Percentiles rank a stretch among this genome's conserved stretches.
Evolutionary conservation across 2,888 invertebrate species (phyloP).

Genomic region (Hofmannophila pseudospretella): DNA sequence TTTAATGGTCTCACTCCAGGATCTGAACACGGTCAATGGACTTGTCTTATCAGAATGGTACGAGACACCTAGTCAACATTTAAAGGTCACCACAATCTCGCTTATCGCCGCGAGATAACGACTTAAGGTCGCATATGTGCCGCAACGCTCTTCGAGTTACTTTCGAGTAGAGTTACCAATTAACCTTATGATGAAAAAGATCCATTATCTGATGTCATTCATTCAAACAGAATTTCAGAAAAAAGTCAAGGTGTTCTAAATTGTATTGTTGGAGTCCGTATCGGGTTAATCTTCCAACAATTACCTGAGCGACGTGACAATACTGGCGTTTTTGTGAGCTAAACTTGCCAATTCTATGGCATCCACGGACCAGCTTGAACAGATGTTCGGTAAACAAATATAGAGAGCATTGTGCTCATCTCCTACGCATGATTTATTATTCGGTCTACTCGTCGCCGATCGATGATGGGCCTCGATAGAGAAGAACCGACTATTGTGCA

Average conservation of each 20-base stretch:
- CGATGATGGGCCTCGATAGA: slow-evolving; percentile 55
- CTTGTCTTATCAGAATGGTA: slow-evolving; percentile 53
- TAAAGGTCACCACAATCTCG: slow-evolving; percentile 67
- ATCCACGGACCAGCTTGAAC: slow-evolving; percentile 36
- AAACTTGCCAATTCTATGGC: slow-evolving; percentile 49
- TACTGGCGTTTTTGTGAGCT: slow-evolving; percentile 47
- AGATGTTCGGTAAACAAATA: slow-evolving; percentile 73
- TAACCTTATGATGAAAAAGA: slow-evolving; percentile 19
- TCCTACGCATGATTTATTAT: slow-evolving; percentile 70
- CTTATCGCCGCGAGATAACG: slow-evolving; percentile 65
- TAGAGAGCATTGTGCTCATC: slow-evolving; percentile 44
- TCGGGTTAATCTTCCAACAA: slow-evolving; percentile 73
- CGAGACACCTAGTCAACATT: slow-evolving; percentile 61
- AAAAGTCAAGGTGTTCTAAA: slow-evolving; percentile 63
- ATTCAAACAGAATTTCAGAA: slow-evolving; percentile 28
- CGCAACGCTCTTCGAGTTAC: slow-evolving; percentile 39
- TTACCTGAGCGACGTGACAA: slow-evolving; percentile 58
- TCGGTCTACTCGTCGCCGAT: slow-evolving; percentile 46
- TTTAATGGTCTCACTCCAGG: neutral
- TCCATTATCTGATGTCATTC: slow-evolving; percentile 30
- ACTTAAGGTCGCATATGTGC: slow-evolving; percentile 60
- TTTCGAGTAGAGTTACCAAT: slow-evolving; percentile 24
- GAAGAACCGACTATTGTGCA: slow-evolving; percentile 65
- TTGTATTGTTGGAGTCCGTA: slow-evolving; percentile 52
- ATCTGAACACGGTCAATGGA: slow-evolving; percentile 65